These are phyloP conservation scores for Neogobius melanostomus DNA, from an alignment of 2,113 vertebrate species.

Conservation along the genomic window DNA sequence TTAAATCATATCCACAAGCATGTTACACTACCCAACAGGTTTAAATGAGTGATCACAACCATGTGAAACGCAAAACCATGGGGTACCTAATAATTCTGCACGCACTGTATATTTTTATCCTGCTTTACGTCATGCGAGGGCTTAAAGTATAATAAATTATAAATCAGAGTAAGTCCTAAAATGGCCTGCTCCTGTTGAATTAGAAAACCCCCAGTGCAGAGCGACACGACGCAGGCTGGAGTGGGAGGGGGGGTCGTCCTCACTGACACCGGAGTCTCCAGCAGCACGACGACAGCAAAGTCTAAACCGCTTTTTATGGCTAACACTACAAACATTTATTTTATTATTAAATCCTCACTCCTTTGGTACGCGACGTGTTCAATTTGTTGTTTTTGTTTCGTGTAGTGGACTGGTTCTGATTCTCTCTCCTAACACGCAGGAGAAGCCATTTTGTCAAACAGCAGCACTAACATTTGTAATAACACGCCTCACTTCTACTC, in stretches of 20 bases:
- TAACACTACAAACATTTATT: too few species aligned
- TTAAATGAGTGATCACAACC: too few species aligned
- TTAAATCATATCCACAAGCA: too few species aligned
- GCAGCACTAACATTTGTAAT: neutral
- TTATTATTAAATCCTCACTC: neutral
- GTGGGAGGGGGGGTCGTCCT: conserved; percentile 3
- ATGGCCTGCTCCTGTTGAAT: neutral
- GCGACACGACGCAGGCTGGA: conserved; percentile 4
- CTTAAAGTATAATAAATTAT: neutral
- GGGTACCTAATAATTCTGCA: too few species aligned
- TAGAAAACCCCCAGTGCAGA: neutral
- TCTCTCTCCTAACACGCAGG: neutral
- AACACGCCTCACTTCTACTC: neutral
- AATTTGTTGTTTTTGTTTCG: neutral
- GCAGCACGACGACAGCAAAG: neutral
- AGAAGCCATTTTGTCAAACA: neutral
- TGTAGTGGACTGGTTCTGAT: neutral
- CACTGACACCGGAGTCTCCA: neutral
- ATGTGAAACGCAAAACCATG: too few species aligned
- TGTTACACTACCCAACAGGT: too few species aligned
- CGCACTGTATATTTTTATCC: too few species aligned
- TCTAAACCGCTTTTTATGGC: neutral
- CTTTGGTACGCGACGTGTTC: too few species aligned
- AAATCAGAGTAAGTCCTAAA: neutral
- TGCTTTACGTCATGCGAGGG: neutral